Evolutionary conservation across 2,888 invertebrate genomes (phyloP).

Genomic region (Siphlonurus alternatus): DNA sequence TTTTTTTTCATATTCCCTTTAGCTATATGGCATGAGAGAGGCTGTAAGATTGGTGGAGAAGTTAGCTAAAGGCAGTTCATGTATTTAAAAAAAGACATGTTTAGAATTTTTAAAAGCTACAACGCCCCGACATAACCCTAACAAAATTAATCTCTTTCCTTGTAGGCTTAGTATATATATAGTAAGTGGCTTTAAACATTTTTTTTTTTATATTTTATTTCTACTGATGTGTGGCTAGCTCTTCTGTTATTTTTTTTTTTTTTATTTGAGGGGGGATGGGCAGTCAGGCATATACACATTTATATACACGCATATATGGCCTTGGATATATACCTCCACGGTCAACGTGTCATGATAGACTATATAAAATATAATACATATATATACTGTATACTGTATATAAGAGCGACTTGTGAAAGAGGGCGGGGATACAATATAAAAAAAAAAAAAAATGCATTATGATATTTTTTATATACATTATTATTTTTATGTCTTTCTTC

Average conservation of each 20-base stretch:
- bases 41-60: too few species aligned
- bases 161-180: neutral
- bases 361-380: too few species aligned
- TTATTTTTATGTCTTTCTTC: neutral
- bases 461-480: neutral
- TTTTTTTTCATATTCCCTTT: too few species aligned
- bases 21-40: too few species aligned
- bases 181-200: neutral
- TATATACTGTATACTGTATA: too few species aligned
- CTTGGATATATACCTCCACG: neutral
- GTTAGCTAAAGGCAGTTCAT: too few species aligned
- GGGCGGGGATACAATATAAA: neutral
- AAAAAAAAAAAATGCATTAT: neutral
- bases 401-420: too few species aligned
- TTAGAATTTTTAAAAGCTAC: neutral
- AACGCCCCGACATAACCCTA: neutral
- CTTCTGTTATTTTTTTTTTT: neutral
- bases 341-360: neutral
- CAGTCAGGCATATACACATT: neutral
- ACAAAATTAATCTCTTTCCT: neutral
- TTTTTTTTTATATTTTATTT: neutral
- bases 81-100: too few species aligned
- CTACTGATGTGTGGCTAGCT: neutral
- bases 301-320: neutral
- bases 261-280: neutral